Percentiles rank a stretch among this genome's conserved stretches.
These are phyloP conservation scores for Gambelia wislizenii DNA, from an alignment of 2,797 vertebrate species.

Conservation along the genomic window DNA sequence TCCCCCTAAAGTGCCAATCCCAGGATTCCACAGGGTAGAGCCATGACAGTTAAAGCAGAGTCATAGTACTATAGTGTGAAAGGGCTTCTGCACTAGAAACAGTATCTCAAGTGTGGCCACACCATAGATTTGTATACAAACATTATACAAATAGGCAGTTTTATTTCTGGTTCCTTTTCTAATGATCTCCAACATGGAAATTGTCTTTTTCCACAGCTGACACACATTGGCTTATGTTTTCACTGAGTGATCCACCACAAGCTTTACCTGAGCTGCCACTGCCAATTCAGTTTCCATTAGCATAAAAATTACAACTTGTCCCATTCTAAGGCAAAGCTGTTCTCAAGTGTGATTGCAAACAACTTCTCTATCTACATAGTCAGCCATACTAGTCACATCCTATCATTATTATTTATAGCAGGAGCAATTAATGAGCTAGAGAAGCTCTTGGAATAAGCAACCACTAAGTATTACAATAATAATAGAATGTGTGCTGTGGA, in stretches of 20 bases:
- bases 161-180: background rate
- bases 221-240: background rate
- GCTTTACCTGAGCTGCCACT: background rate
- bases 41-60: too few relatives aligned
- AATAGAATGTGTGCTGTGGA: conserved; percentile 41
- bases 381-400: conserved; percentile 36
- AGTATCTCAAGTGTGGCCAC: background rate
- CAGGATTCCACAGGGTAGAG: too few relatives aligned
- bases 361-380: conserved; percentile 26
- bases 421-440: conserved; percentile 29
- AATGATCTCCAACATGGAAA: background rate
- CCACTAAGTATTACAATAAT: conserved; percentile 56
- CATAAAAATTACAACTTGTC: background rate
- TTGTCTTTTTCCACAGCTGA: background rate
- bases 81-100: too few relatives aligned
- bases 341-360: conserved; percentile 32
- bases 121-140: background rate
- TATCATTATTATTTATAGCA: conserved; percentile 38
- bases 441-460: conserved; percentile 49
- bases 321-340: background rate
- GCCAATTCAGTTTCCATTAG: background rate
- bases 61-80: too few relatives aligned
- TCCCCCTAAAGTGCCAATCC: too few relatives aligned
- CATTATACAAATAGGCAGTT: background rate
- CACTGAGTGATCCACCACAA: background rate